Evolutionary conservation across 2,888 invertebrate species (phyloP).

Genomic region (Selenia dentaria): DNA sequence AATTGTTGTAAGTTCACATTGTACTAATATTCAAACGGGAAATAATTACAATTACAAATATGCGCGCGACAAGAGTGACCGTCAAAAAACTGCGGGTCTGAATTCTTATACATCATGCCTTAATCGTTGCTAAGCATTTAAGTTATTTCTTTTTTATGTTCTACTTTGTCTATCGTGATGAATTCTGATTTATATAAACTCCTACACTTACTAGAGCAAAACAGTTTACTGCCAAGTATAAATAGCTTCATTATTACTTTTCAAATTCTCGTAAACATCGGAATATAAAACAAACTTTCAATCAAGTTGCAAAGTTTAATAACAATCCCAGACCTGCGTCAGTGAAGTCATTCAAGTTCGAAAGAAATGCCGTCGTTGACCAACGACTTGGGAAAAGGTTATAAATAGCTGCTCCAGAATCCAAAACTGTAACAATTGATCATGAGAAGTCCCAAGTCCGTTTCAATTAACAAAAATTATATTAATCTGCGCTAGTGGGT

Average conservation of each 20-base stretch:
- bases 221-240: too few relatives aligned
- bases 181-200: too few relatives aligned
- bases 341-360: conserved; percentile 21
- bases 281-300: not conserved
- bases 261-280: not conserved
- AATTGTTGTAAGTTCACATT: too few relatives aligned
- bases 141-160: too few relatives aligned
- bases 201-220: too few relatives aligned
- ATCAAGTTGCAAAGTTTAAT: conserved; percentile 14
- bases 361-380: conserved; percentile 33
- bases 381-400: conserved; percentile 46
- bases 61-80: conserved; percentile 26
- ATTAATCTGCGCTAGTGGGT: conserved; percentile 60
- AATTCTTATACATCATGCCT: conserved; percentile 33
- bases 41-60: conserved; percentile 6
- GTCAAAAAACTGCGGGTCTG: conserved; percentile 35
- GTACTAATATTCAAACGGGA: too few relatives aligned
- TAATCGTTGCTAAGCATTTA: too few relatives aligned
- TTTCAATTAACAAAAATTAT: conserved; percentile 76
- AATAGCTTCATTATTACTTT: not conserved
- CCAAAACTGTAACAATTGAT: conserved; percentile 67
- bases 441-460: conserved; percentile 58
- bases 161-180: too few relatives aligned
- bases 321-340: conserved; percentile 2
- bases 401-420: conserved; percentile 69